Evolutionary conservation across 2,797 vertebrate species (phyloP), one percentile per base, ranked within the genome.

Genomic region (Yasuhikotakia modesta): DNA sequence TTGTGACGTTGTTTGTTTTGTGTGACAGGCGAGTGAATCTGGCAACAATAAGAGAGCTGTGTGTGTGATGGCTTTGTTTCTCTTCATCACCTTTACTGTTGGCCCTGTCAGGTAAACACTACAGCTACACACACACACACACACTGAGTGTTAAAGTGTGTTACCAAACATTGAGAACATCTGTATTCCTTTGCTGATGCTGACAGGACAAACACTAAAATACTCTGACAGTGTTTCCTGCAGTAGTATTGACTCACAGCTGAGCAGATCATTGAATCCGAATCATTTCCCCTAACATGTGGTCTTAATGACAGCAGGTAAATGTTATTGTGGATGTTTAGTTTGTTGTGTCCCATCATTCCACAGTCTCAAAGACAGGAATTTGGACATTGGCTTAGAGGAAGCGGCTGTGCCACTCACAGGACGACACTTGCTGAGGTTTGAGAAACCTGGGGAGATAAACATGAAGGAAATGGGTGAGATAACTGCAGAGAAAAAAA

Each of bases 21-120:
- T 78, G 83, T 87, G 87, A 82, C 90, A 92, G 92, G 87, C 90
- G 24, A 32, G 87, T 13, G 94, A 95, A 13, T 93, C 95, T 0
- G 91, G 91, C 0, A 93, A 85, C 27, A 95, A 93, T 88, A 93
- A 94, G 86, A 88, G 95, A 79, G 94, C 94, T 0, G 91, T 95
- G 75, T 97, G 95, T 24, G 91, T 96, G 84, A 95, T 96, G 95
- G 95, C 91, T 12, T 84, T 96, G 19, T 92, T 97, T 53, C 91
- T 96, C 22, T 96, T 97, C 86, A 89, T 97, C 80, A 94, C 95
- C 72, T 96, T 97, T 89, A 96, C 93, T 91, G 95, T 96, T 11
- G 94, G 95, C 45, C 95, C 96, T 0, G 91, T 94, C 88, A 96
- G 95, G 96, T 97, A 85, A 48, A 61, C 57, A 43, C 27, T 17